Base-by-base conservation (phyloP, 2,888 invertebrate species). In the Agrilus cyanescens region DNA sequence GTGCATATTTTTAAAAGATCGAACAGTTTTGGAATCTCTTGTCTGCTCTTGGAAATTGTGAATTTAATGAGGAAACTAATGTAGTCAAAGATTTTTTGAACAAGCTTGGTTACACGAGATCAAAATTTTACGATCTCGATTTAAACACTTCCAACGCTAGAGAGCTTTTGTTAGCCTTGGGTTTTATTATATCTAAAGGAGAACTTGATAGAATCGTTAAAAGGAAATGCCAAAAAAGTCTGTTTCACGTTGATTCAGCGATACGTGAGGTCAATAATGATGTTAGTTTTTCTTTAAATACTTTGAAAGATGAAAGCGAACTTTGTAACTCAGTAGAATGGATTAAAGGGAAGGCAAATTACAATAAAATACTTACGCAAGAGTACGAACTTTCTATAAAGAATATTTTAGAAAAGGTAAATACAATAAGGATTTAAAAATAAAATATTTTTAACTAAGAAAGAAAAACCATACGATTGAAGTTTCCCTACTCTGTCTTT, bases 91-190 rank as follows among this genome's bases (percentile, higher is more conserved):
- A 25, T 10, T 25, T 25, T 25, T 25, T 25, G 10, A 25, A 25
- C 25, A 25, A 25, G 10, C 25, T 25, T 25, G 25, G 25, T 10
- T 25, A 25, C 25, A 25, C 25, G 8, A 25, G 25, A 10, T 25
- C 25, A 25, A 25, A 25, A 10, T 25, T 25, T 25, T 25, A 25
- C 10, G 25, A 25, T 25, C 25, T 25, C 10, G 25, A 25, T 25
- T 25, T 25, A 10, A 10, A 25, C 10, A 25, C 25, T 25, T 10
- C 10, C 4, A 25, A 25, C 10, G 25, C 25, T 43, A 56, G 62
- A 45, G 59, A 60, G 45, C 51, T 66, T 33, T 51, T 68, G 36
- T 41, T 68, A 35, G 65, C 66, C 8, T 49, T 68, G 16, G 56
- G 59, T 13, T 68, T 63, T 62, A 41, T 68, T 12, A 41, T 68